Evolutionary conservation across 37 sponge, comb jelly and placozoan genomes (phyloP), one percentile per base, ranked within the genome.

Genomic region (Hexactinellida sp.): DNA sequence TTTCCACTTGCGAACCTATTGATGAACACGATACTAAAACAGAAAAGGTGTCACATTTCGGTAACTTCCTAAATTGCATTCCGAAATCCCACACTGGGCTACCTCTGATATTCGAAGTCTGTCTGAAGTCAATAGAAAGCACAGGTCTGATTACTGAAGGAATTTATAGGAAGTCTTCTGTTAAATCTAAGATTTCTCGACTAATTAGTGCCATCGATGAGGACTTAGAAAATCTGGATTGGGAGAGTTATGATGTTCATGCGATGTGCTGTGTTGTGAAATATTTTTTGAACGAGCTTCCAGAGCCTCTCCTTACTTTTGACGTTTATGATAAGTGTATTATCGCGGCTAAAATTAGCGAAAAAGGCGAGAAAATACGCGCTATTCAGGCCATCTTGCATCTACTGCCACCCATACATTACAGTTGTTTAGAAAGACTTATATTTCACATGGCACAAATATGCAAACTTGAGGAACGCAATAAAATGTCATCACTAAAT

Each of bases 291-390:
- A 55, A 91, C 0, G 91, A 94, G 51, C 91, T 96, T 3, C 97
- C 97, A 0, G 88, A 92, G 19, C 94, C 97, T 13, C 90, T 96
- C n/a, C 87, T 94, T 37, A 94, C 94, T n/a, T 39, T 47, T 51
- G 89, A 92, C 36, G 85, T 92, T 41, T 95, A 95, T 86, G 83
- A 51, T 21, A 92, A 92, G 37, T 90, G 92, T 55, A 87, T 94
- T 24, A 86, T 90, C 52, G 85, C 93, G 30, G 85, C 90, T 3
- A 63, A 63, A 63, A 63, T 63, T 3, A 63, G 28, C 28, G 76
- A 63, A 23, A 10, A 23, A 10, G 34, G 19, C 76, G 76, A 63
- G 76, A 63, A 63, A 63, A 7, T 63, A 3, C 76, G 76, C 34
- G 76, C 76, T n/a, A 63, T 63, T 63, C 76, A 63, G 3, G 76